Evolutionary conservation across 2,888 invertebrate genomes (phyloP), one percentile per base, ranked within the genome.

Genomic region (Eucriotettix oculatus): DNA sequence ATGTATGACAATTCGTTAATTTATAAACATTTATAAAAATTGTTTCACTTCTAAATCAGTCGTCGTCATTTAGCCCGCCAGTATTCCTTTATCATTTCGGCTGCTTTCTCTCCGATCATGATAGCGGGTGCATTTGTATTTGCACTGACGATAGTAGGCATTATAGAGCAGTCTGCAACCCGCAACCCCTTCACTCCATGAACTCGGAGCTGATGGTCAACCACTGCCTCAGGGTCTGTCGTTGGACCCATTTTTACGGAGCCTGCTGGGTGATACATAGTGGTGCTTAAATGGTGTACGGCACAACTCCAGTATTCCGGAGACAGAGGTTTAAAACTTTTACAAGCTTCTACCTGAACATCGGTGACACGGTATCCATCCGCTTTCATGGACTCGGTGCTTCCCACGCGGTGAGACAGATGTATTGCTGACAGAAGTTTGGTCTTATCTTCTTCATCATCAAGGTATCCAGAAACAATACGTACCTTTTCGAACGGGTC

Each of bases 401-500:
- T 17, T 16, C 42, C 40, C 29, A 43, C 16, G 43, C 55, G 9
- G 54, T n/a, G 14, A 52, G 29, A 57, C n/a, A 61, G n/a, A 17
- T 44, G 40, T 10, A 57, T 56, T 5, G 62, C 64, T 29, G 59
- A 61, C 16, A 64, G 57, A 48, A 61, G 43, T 3, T 52, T 57
- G 11, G 42, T 14, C 9, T 55, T 54, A 55, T 64, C 64, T 12
- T 42, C 44, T 10, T 52, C 53, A 29, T 64, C 43, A 11, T 44
- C 41, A 12, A 64, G 60, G 60, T 61, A 64, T 16, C 55, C 60
- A 41, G 59, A 58, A 10, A 56, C 11, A 14, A 64, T 57, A 9
- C 9, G 10, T 0, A 62, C 62, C 3, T 44, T 56, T 17, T 48
- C 54, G n/a, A 16, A 16, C 0, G 61, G 57, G 56, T 61, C 16